Conservation (phyloP, 2,888 invertebrate species). For the Lacanobia wlatinum region DNA sequence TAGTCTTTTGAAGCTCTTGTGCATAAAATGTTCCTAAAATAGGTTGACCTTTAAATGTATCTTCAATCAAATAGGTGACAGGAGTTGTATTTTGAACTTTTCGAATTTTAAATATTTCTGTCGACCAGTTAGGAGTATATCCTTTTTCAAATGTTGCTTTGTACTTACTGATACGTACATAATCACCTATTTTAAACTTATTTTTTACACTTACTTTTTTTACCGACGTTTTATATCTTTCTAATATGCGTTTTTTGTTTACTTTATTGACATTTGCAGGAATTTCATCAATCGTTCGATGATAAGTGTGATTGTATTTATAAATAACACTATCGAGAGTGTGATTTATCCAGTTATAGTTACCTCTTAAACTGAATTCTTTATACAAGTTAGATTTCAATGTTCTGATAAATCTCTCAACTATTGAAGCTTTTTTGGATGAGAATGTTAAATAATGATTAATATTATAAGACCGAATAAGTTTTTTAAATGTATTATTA, state of each 20-base stretch:
- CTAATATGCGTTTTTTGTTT: not conserved
- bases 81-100: no score
- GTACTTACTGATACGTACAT: no score
- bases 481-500: not conserved
- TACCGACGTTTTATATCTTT: not conserved
- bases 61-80: no score
- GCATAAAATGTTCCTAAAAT: no score
- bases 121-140: no score
- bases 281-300: not conserved
- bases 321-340: not conserved
- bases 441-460: conserved; percentile 8
- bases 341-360: not conserved
- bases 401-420: conserved; percentile 5
- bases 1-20: no score
- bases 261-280: not conserved
- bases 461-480: not conserved
- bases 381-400: not conserved
- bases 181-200: not conserved
- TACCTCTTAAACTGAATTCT: not conserved
- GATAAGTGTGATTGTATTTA: not conserved
- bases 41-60: not conserved
- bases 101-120: no score
- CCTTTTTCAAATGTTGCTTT: no score
- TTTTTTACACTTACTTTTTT: not conserved
- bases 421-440: conserved; percentile 5